A percentile compares a stretch with the other conserved stretches of the same genome.
Conservation (phyloP, 2,113 vertebrate genomes). For the Vulpes ferrilata region DNA sequence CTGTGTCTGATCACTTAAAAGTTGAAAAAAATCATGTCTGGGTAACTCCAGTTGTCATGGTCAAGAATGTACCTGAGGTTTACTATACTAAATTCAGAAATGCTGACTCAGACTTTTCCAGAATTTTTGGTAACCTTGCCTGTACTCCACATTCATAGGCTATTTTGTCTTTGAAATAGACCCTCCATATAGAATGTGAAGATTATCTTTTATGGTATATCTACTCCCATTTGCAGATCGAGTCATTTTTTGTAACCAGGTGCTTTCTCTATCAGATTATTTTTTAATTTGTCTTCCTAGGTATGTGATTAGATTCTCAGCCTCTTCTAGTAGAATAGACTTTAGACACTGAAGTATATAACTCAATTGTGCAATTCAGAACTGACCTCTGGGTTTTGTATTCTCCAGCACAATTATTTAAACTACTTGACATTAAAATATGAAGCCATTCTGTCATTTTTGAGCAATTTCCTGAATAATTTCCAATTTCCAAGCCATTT, state of each 20-base stretch:
- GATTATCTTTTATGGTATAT: not conserved
- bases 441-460: conserved; percentile 86
- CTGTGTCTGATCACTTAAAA: not conserved
- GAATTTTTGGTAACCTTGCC: not conserved
- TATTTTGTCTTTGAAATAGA: not conserved
- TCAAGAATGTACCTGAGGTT: not conserved
- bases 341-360: conserved; percentile 55
- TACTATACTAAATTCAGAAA: not conserved
- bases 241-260: not conserved
- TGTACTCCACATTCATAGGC: not conserved
- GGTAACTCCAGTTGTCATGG: not conserved
- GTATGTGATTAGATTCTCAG: not conserved
- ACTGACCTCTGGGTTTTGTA: conserved; percentile 82
- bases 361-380: conserved; percentile 72
- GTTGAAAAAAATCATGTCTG: not conserved
- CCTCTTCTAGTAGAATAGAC: conserved; percentile 11
- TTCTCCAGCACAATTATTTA: conserved; percentile 81
- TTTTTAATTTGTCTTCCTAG: conserved; percentile 12
- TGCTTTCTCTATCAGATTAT: not conserved
- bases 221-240: not conserved
- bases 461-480: conserved; percentile 90
- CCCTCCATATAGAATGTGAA: not conserved
- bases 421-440: conserved; percentile 88
- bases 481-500: conserved; percentile 86
- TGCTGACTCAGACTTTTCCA: not conserved